Evolutionary conservation across 37 sponge, comb jelly and placozoan genomes (phyloP).

Genomic region (Cliona cf. orientalis): DNA sequence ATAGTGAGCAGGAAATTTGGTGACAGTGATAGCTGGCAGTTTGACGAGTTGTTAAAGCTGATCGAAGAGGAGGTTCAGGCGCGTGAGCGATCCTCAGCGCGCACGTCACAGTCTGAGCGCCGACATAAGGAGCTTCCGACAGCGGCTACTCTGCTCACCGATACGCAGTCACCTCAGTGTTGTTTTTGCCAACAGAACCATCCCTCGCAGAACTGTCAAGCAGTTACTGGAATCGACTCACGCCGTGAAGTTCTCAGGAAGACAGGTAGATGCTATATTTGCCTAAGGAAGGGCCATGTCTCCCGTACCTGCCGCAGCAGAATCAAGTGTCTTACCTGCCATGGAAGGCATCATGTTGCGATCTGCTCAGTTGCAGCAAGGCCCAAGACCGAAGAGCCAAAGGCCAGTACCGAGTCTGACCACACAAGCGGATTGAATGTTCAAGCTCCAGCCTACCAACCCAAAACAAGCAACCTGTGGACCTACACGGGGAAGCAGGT

Average conservation of each 20-base stretch:
- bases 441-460: constrained; percentile 3
- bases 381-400: background rate
- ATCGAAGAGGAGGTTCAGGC: constrained; percentile 37
- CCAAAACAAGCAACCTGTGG: background rate
- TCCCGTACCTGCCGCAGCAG: constrained; percentile 18
- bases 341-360: constrained; percentile 31
- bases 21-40: constrained; percentile 31
- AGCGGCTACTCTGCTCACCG: constrained; percentile 9
- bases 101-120: background rate
- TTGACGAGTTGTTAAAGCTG: constrained; percentile 10
- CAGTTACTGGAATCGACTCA: constrained; percentile 4
- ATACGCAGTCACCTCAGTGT: background rate
- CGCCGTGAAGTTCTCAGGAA: constrained; percentile 10
- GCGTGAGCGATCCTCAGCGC: constrained; percentile 20
- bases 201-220: constrained; percentile 4
- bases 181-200: constrained; percentile 41
- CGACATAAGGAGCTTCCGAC: constrained; percentile 25
- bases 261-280: constrained; percentile 42
- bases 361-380: constrained; percentile 9
- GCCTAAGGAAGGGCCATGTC: constrained; percentile 27
- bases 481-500: background rate
- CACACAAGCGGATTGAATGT: background rate
- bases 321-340: constrained; percentile 26
- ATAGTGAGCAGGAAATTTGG: constrained; percentile 2
- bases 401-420: background rate